Evolutionary conservation across 1,140 invertebrate species (phyloP).

Genomic region (Calosoma granatense): DNA sequence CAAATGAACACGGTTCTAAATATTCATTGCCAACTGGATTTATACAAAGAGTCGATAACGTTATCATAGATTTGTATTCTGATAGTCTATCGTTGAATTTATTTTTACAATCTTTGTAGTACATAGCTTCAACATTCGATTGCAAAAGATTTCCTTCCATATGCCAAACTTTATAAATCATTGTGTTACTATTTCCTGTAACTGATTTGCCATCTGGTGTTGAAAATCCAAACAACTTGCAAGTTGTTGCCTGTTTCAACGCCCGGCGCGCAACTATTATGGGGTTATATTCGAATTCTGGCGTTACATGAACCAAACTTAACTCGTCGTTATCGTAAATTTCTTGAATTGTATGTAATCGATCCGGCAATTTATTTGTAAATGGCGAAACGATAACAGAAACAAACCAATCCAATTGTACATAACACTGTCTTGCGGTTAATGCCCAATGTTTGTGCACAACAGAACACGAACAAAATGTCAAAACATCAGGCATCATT

Average conservation of each 20-base stretch:
- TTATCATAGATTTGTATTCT: neutral
- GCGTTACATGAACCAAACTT: neutral
- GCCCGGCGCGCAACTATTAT: neutral
- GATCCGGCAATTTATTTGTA: neutral
- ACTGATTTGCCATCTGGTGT: neutral
- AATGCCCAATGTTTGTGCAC: neutral
- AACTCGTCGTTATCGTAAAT: neutral
- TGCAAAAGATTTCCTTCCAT: neutral
- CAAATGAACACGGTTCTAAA: neutral
- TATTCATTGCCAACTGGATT: neutral
- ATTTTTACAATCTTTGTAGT: neutral
- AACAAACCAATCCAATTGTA: neutral
- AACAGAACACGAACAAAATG: neutral
- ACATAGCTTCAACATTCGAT: neutral
- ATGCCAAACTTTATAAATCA: constrained; percentile 5
- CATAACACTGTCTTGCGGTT: neutral
- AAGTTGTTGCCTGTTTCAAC: neutral
- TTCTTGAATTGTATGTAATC: neutral
- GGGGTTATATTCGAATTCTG: neutral
- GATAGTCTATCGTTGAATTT: neutral
- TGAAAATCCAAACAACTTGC: neutral
- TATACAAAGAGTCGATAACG: neutral
- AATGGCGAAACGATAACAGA: neutral
- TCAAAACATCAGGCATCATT: neutral
- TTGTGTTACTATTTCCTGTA: neutral